A percentile compares a stretch with the other conserved stretches of the same genome.
These are phyloP conservation scores for Callochromis pleurospilus DNA, from an alignment of 2,113 vertebrate genomes.

Conservation along the genomic window DNA sequence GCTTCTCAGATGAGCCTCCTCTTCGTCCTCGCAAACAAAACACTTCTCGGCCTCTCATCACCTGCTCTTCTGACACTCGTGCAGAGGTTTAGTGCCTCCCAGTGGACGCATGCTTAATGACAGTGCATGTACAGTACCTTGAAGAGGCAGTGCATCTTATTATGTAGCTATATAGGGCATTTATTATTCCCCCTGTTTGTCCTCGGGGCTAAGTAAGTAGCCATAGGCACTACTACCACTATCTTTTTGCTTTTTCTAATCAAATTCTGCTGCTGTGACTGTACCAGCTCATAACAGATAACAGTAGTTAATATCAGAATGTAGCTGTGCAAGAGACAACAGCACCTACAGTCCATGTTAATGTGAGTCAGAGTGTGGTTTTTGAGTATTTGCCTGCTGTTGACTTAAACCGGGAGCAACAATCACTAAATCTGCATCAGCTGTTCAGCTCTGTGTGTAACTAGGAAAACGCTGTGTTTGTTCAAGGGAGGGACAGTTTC, in stretches of 20 bases:
- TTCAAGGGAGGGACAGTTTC: neutral
- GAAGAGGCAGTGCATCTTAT: neutral
- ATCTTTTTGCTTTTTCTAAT: neutral
- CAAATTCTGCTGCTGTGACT: neutral
- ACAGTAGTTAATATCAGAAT: neutral
- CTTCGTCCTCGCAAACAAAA: constrained; percentile 21
- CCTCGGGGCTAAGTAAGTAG: neutral
- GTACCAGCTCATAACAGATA: neutral
- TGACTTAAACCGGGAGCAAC: neutral
- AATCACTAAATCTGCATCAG: neutral
- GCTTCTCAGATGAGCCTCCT: constrained; percentile 13
- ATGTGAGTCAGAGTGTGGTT: neutral
- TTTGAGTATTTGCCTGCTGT: neutral
- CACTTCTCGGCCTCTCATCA: neutral
- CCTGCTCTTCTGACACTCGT: neutral
- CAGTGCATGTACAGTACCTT: neutral
- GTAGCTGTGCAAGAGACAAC: neutral
- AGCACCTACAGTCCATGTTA: neutral
- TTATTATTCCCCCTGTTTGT: neutral
- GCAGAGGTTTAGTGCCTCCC: constrained; percentile 39
- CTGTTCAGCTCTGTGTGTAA: neutral
- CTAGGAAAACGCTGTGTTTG: constrained; percentile 4
- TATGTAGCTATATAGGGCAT: neutral
- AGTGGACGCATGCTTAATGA: constrained; percentile 11
- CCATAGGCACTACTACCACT: neutral